phyloP scores from a whole-genome alignment of 1,140 invertebrate species.

The Bacillus rossius region DNA sequence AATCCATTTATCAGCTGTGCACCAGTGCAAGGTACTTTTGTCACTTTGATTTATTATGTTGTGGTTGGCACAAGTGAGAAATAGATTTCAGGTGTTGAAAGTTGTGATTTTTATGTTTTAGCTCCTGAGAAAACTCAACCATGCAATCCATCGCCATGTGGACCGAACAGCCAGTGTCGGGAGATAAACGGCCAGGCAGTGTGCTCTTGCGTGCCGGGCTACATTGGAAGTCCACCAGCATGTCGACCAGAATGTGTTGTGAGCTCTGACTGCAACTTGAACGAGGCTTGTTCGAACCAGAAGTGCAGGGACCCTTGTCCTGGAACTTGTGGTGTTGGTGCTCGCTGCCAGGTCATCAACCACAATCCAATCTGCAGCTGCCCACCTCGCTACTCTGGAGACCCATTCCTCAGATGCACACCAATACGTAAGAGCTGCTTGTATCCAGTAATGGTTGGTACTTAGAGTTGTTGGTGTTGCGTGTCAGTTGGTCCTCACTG shows the following conservation, averaged over 20 bases:
- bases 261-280: slow-evolving; percentile 43
- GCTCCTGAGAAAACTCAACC: slow-evolving; percentile 38
- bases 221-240: slow-evolving; percentile 42
- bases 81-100: no score
- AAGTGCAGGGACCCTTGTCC: slow-evolving; percentile 48
- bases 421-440: background rate
- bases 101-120: background rate
- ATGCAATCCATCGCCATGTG: slow-evolving; percentile 43
- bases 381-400: slow-evolving; percentile 47
- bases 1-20: slow-evolving; percentile 61
- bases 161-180: slow-evolving; percentile 41
- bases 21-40: slow-evolving; percentile 15
- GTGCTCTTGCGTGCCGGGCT: slow-evolving; percentile 45
- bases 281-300: slow-evolving; percentile 45
- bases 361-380: slow-evolving; percentile 49
- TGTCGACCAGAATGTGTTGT: slow-evolving; percentile 46
- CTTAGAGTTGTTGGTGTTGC: background rate
- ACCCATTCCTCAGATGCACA: slow-evolving; percentile 39
- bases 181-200: slow-evolving; percentile 43
- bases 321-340: slow-evolving; percentile 49
- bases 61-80: no score
- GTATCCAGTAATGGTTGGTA: background rate
- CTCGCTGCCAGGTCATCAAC: slow-evolving; percentile 50
- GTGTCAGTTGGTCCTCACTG: background rate
- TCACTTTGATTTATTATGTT: no score